Base-by-base conservation (phyloP, 2,888 invertebrate genomes). In the Rosalia funebris region DNA sequence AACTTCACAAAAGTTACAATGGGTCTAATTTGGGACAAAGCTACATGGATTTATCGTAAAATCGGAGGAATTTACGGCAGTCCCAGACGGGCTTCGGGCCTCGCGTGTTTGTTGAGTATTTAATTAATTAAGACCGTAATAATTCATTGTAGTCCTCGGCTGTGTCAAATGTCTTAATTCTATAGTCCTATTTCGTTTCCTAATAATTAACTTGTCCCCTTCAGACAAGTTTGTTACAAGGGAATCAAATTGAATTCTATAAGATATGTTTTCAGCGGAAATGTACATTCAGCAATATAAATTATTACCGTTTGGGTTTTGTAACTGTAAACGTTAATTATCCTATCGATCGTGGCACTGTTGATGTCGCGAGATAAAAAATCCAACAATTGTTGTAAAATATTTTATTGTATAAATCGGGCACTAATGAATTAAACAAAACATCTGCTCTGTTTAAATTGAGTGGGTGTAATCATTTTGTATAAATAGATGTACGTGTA, bases 101-200 rank as follows among this genome's bases (percentile, higher is more conserved):
- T 75, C 67, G 73, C 74, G 74, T 75, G 74, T 73, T 72, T 68
- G 70, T 68, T 62, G 67, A 70, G 68, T 74, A 72, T 71, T 72
- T 72, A 75, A 75, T 75, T 74, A 75, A 73, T 75, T 73, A 74
- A 71, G 73, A 70, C 70, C 62, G 75, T 72, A 76, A 74, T 75
- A 75, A 75, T 73, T 76, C 72, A 76, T 73, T 74, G 75, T 69
- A 75, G 74, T 75, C 71, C 75, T 75, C 73, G 71, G 71, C 70
- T 71, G 76, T 76, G 77, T 77, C 75, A 76, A 78, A 76, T 73
- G 76, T 76, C 78, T 77, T 78, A 76, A 76, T 77, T 76, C 73
- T 69, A 67, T 69, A 70, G 67, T 71, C 69, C 71, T 71, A 71
- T 75, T 62, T 73, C 73, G 75, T 76, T 75, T 70, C 72, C 69